Base-by-base conservation (phyloP, 2,113 vertebrate genomes). In the Tympanuchus pallidicinctus region DNA sequence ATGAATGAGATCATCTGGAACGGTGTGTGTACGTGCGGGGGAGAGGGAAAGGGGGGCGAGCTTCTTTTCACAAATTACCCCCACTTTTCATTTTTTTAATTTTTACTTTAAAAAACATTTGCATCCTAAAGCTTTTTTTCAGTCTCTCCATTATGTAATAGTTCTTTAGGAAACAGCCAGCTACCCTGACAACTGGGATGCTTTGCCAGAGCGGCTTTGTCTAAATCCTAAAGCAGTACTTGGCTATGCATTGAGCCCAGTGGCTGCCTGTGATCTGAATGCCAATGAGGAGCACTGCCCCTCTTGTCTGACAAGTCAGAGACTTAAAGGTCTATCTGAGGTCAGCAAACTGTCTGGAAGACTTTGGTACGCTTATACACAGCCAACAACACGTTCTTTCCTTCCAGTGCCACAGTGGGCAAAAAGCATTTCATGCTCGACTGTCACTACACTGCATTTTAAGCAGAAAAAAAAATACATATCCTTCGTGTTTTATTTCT, bases 151-250 rank as follows among this genome's bases (percentile, higher is more conserved):
- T 98, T 98, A 98, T 98, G 96, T 96, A 97, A 98, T 94, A 97
- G 96, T 97, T 96, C 97, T 98, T 98, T 98, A 97, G 96, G 97
- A 97, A 96, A 96, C 94, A 54, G 97, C 96, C 95, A 97, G 96
- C 98, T 98, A 94, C 97, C 97, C 96, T 97, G 98, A 98, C 98
- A 98, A 98, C 97, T 97, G 96, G 96, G 95, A 89, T 97, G 96
- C 96, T 97, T 91, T 97, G 97, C 97, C 97, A 97, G 97, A 95
- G 91, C 77, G 93, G 97, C 98, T 98, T 98, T 98, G 98, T 98
- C 97, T 98, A 96, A 97, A 97, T 96, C 96, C 97, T 95, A 97
- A 98, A 98, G 98, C 97, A 96, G 96, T 52, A 92, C 94, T 96
- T 97, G 95, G 96, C 97, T 98, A 83, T 79, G 96, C 43, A 4